phyloP scores from a whole-genome alignment of 2,888 invertebrate genomes.

The Leptinotarsa rubiginosa region DNA sequence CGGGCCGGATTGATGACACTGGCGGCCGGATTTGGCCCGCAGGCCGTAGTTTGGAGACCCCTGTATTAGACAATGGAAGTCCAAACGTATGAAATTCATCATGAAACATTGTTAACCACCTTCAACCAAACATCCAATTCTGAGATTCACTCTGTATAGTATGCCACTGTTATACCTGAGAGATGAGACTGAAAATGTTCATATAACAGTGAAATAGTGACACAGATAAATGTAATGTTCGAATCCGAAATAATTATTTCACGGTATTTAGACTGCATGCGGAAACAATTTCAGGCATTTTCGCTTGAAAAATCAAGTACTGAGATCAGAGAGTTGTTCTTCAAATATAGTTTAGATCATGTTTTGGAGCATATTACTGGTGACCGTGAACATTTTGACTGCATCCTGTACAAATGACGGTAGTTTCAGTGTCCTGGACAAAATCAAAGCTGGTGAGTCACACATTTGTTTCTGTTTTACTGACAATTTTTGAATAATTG shows the following conservation, averaged over 20 bases:
- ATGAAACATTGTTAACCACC: too few relatives aligned
- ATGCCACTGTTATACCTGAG: not conserved
- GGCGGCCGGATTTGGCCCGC: too few relatives aligned
- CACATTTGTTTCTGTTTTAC: too few relatives aligned
- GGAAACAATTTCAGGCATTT: not conserved
- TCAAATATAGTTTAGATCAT: not conserved
- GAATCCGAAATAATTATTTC: slow-evolving; percentile 1
- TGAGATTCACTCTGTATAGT: too few relatives aligned
- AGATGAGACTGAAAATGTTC: not conserved
- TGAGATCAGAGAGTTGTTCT: not conserved
- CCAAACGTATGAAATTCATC: too few relatives aligned
- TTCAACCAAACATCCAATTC: too few relatives aligned
- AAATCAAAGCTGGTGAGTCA: slow-evolving; percentile 42
- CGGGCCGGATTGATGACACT: too few relatives aligned
- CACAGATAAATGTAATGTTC: not conserved
- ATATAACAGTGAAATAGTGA: slow-evolving; percentile 2
- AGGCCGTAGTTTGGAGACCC: too few relatives aligned
- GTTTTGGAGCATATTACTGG: not conserved
- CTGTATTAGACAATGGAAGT: too few relatives aligned
- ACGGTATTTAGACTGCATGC: not conserved
- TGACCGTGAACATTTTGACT: not conserved
- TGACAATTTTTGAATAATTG: too few relatives aligned
- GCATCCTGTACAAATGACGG: not conserved
- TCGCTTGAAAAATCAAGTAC: not conserved
- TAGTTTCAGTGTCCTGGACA: slow-evolving; percentile 38